Evolutionary conservation across 2,888 invertebrate genomes (phyloP).

Genomic region (Odontomyia ornata): DNA sequence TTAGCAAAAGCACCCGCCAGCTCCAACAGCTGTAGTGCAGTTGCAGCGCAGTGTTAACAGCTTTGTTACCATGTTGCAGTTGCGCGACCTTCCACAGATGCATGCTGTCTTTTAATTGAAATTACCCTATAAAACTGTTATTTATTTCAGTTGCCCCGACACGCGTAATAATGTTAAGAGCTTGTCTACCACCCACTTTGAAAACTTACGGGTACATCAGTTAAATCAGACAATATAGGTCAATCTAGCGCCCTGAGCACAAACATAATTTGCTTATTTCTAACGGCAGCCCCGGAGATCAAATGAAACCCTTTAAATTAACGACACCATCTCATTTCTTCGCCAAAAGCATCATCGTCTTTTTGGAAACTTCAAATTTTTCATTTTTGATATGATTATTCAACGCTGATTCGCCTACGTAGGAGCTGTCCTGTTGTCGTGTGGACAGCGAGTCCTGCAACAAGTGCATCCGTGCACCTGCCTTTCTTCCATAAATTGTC

Average conservation of each 20-base stretch:
- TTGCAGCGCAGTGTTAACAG: constrained; percentile 14
- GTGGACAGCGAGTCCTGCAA: constrained; percentile 43
- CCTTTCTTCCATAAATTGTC: constrained; percentile 48
- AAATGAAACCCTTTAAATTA: constrained; percentile 1
- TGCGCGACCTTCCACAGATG: not conserved
- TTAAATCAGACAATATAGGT: too few species aligned
- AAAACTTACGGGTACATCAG: too few species aligned
- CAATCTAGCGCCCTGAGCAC: too few species aligned
- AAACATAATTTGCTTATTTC: not conserved
- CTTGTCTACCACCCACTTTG: too few species aligned
- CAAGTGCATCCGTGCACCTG: constrained; percentile 46
- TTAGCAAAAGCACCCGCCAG: not conserved
- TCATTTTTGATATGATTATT: constrained; percentile 40
- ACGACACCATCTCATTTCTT: constrained; percentile 6
- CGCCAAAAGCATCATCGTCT: not conserved
- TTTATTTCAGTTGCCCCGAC: not conserved
- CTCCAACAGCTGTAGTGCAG: not conserved
- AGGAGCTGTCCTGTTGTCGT: constrained; percentile 45
- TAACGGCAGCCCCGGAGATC: not conserved
- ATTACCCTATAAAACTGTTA: not conserved
- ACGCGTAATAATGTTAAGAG: not conserved
- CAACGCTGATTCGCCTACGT: constrained; percentile 33
- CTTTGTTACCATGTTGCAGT: not conserved
- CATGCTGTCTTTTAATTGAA: too few species aligned
- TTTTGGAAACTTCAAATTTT: constrained; percentile 19